Percentiles rank a stretch among this genome's conserved stretches.
These are phyloP conservation scores for Lutraria lutraria DNA, from an alignment of 2,888 invertebrate genomes.

Conservation along the genomic window DNA sequence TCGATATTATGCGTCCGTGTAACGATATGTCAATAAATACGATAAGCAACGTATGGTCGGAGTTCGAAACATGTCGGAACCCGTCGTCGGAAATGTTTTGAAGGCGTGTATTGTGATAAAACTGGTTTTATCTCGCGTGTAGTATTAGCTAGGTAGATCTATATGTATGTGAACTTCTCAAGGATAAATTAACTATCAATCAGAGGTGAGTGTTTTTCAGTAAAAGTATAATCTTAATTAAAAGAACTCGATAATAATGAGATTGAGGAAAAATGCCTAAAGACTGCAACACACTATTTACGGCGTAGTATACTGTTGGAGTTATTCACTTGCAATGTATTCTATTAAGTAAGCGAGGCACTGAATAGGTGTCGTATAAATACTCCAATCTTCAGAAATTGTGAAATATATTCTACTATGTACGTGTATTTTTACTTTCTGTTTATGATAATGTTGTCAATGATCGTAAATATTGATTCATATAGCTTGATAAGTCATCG, in stretches of 20 bases:
- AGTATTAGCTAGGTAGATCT: background rate
- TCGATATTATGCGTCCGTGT: background rate
- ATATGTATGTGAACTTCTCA: background rate
- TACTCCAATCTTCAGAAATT: too few relatives aligned
- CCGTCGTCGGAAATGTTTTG: slow-evolving; percentile 40
- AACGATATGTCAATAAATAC: slow-evolving; percentile 27
- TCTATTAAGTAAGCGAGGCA: too few relatives aligned
- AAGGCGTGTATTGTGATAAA: slow-evolving; percentile 29
- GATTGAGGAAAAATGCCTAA: too few relatives aligned
- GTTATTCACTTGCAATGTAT: too few relatives aligned
- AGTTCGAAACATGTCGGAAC: slow-evolving; percentile 47
- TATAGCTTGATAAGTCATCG: background rate
- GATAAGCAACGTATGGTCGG: slow-evolving; percentile 20
- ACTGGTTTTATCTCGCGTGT: slow-evolving; percentile 15
- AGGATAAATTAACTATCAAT: background rate
- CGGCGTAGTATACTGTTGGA: too few relatives aligned
- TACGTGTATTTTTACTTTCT: background rate
- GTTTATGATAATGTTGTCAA: background rate
- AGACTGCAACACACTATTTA: too few relatives aligned
- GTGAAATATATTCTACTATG: background rate
- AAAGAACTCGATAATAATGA: too few relatives aligned
- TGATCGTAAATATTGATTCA: slow-evolving; percentile 11
- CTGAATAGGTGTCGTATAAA: too few relatives aligned
- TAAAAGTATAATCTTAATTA: too few relatives aligned
- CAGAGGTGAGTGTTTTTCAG: background rate